phyloP scores from a whole-genome alignment of 2,888 invertebrate species.

The Cryptocephalus primarius region DNA sequence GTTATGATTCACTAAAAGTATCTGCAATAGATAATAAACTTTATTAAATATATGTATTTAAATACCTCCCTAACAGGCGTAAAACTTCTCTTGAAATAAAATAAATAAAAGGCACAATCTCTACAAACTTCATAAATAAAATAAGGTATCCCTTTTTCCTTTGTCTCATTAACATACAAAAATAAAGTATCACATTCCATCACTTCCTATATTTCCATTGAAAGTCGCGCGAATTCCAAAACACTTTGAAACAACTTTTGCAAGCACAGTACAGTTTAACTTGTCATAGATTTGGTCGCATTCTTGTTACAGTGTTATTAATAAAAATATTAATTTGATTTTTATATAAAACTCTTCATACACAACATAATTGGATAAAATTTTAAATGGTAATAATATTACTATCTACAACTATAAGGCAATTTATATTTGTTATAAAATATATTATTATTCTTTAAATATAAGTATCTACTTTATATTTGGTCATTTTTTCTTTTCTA shows the following conservation, averaged over 20 bases:
- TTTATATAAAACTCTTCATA: constrained; percentile 20
- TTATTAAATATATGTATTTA: constrained; percentile 20
- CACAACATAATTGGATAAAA: constrained; percentile 19
- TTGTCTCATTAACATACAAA: constrained; percentile 32
- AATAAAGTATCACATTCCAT: constrained; percentile 38
- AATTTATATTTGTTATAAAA: constrained; percentile 24
- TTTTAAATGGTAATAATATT: constrained; percentile 8
- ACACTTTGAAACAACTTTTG: too few relatives aligned
- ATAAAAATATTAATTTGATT: constrained; percentile 16
- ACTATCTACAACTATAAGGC: constrained; percentile 31
- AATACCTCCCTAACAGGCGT: constrained; percentile 28
- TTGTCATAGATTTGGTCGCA: constrained; percentile 20
- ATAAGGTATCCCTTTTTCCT: constrained; percentile 14
- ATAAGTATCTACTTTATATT: constrained; percentile 18
- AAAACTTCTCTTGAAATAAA: constrained; percentile 23
- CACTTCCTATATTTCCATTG: constrained; percentile 16
- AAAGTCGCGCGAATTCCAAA: constrained; percentile 6
- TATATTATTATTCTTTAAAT: constrained; percentile 11
- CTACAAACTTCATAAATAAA: constrained; percentile 31
- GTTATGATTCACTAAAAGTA: constrained; percentile 19
- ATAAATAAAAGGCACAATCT: constrained; percentile 39
- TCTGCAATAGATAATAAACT: constrained; percentile 21
- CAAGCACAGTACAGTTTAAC: constrained; percentile 1
- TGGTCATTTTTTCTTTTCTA: constrained; percentile 27
- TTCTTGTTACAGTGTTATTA: constrained; percentile 15